Percentiles rank a stretch among this genome's conserved stretches.
Evolutionary conservation across 2,113 vertebrate species (phyloP).

Genomic region (Corythoichthys intestinalis): DNA sequence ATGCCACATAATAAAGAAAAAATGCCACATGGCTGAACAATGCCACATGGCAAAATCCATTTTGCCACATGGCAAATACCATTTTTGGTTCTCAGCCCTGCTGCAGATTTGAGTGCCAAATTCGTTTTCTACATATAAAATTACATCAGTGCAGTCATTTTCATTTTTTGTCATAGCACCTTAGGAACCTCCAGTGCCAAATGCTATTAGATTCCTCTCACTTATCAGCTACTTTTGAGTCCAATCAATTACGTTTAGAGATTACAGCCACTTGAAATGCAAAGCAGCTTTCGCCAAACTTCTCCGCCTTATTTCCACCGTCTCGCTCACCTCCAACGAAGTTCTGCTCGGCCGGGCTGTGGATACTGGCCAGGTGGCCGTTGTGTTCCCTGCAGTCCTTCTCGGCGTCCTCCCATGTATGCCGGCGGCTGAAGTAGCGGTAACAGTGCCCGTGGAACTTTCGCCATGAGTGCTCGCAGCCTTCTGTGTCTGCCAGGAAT

Average conservation of each 20-base stretch:
- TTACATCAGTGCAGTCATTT: too few species aligned
- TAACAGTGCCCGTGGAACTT: constrained; percentile 95
- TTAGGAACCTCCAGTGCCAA: too few species aligned
- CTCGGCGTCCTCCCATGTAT: constrained; percentile 90
- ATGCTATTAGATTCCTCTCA: too few species aligned
- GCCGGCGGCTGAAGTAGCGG: constrained; percentile 82
- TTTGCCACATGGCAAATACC: too few species aligned
- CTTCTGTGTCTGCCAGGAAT: constrained; percentile 80
- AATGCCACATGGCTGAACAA: too few species aligned
- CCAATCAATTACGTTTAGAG: neutral
- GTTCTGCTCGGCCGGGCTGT: constrained; percentile 80
- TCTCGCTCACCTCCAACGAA: constrained; percentile 81
- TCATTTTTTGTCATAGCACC: too few species aligned
- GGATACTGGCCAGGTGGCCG: constrained; percentile 86
- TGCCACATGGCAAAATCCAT: too few species aligned
- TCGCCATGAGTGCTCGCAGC: constrained; percentile 88
- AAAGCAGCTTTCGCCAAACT: neutral
- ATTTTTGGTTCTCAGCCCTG: too few species aligned
- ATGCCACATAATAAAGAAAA: too few species aligned
- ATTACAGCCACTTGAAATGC: neutral
- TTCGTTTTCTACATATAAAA: too few species aligned
- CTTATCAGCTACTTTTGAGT: neutral
- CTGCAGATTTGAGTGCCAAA: too few species aligned
- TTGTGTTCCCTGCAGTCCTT: constrained; percentile 84
- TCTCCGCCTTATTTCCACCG: constrained; percentile 4